Percentiles rank a stretch among this genome's conserved stretches.
These are phyloP conservation scores for Cydia splendana DNA, from an alignment of 1,140 invertebrate genomes.

Conservation along the genomic window DNA sequence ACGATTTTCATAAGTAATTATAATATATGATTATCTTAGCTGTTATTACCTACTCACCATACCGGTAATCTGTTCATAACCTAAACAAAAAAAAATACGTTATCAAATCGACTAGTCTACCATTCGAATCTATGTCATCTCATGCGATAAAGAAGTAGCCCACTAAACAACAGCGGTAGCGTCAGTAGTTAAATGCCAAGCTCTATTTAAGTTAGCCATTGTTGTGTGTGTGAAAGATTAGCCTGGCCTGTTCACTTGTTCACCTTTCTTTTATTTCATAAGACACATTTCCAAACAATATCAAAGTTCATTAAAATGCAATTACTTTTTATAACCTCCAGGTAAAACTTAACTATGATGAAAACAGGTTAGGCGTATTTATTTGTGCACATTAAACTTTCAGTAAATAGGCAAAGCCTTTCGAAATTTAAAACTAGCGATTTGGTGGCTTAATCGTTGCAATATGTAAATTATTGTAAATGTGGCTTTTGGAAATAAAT, in stretches of 20 bases:
- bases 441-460: slow-evolving; percentile 14
- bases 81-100: neutral
- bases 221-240: slow-evolving; percentile 52
- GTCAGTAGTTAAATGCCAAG: slow-evolving; percentile 53
- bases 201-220: slow-evolving; percentile 56
- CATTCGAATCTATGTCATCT: slow-evolving; percentile 39
- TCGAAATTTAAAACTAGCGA: slow-evolving; percentile 7
- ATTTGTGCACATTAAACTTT: slow-evolving; percentile 23
- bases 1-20: too few relatives aligned
- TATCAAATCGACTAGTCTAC: neutral
- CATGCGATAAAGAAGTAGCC: slow-evolving; percentile 34
- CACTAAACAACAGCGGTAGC: slow-evolving; percentile 35
- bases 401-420: slow-evolving; percentile 19
- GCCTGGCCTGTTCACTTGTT: slow-evolving; percentile 51
- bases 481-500: neutral
- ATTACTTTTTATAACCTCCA: neutral
- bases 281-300: slow-evolving; percentile 18
- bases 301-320: slow-evolving; percentile 28
- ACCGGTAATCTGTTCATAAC: neutral
- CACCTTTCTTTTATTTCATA: slow-evolving; percentile 48
- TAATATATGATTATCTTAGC: too few relatives aligned
- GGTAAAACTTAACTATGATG: neutral
- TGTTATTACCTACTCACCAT: too few relatives aligned
- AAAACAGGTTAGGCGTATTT: neutral
- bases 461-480: slow-evolving; percentile 25